Conservation (phyloP, 2,797 vertebrate genomes). For the Numenius phaeopus region DNA sequence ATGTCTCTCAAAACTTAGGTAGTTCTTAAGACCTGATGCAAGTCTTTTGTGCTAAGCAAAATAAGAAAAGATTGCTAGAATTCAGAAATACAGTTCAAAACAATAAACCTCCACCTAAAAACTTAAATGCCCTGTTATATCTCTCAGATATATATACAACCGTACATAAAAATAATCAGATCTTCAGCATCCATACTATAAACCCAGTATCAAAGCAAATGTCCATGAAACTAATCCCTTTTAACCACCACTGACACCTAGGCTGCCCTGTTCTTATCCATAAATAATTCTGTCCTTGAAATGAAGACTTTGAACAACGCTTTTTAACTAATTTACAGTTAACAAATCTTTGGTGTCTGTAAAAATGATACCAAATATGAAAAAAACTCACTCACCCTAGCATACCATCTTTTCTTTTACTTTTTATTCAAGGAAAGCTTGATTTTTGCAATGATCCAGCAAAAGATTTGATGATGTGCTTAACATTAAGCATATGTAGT, state of each 20-base stretch:
- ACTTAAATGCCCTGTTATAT: neutral
- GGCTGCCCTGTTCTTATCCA: neutral
- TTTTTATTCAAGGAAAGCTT: neutral
- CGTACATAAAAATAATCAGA: neutral
- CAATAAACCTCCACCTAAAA: neutral
- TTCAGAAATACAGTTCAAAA: neutral
- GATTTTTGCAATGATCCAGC: constrained; percentile 2
- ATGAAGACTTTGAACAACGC: neutral
- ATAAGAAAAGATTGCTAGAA: neutral
- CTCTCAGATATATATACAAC: neutral
- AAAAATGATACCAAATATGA: neutral
- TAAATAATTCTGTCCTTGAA: neutral
- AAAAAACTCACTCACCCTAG: neutral
- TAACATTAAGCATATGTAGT: neutral
- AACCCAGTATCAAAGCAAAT: neutral
- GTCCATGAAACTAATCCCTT: neutral
- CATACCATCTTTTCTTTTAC: neutral
- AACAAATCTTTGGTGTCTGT: neutral
- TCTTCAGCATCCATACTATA: neutral
- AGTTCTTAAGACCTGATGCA: neutral
- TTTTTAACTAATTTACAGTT: neutral
- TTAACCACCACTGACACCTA: neutral
- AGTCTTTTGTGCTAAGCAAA: neutral
- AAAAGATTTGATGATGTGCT: neutral
- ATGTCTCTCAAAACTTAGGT: neutral